Percentiles rank a stretch among this genome's conserved stretches.
These are phyloP conservation scores for Acanthaster planci DNA, from an alignment of 35 echinoderm and acorn worm species.

Conservation along the genomic window DNA sequence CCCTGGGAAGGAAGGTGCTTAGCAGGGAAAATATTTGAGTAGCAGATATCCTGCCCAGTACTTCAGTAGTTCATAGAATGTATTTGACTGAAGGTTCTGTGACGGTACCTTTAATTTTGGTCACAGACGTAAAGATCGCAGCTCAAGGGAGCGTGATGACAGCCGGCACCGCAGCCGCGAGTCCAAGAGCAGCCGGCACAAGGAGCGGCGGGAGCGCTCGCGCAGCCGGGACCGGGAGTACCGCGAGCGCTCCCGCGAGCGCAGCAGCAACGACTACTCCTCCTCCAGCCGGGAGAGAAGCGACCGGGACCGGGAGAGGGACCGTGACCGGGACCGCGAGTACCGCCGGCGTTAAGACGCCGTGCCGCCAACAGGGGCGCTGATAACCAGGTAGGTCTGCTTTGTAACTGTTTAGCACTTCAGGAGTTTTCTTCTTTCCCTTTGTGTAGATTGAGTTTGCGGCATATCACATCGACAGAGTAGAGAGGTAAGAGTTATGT, in stretches of 20 bases:
- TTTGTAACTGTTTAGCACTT: too few relatives aligned
- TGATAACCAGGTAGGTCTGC: too few relatives aligned
- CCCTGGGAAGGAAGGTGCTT: not conserved
- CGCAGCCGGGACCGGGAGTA: conserved; percentile 72
- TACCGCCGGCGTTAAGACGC: conserved; percentile 64
- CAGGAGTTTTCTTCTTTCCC: too few relatives aligned
- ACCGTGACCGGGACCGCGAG: conserved; percentile 70
- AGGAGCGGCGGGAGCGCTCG: conserved; percentile 52
- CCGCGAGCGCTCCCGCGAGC: conserved; percentile 72
- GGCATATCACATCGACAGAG: too few relatives aligned
- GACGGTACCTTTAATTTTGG: not conserved
- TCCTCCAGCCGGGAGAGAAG: conserved; percentile 18
- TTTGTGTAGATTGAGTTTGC: too few relatives aligned
- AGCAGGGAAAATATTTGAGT: not conserved
- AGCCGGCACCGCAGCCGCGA: conserved; percentile 54
- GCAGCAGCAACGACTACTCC: conserved; percentile 39
- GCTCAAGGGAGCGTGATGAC: conserved; percentile 80
- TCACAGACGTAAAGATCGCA: conserved; percentile 64
- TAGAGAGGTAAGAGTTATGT: too few relatives aligned
- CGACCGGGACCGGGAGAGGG: conserved; percentile 62
- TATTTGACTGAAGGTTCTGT: too few relatives aligned
- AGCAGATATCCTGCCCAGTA: too few relatives aligned
- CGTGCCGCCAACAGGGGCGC: too few relatives aligned
- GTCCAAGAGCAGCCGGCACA: conserved; percentile 62
- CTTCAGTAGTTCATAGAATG: too few relatives aligned